These are phyloP conservation scores for Gonatopus flavifemur DNA, from an alignment of 1,140 invertebrate species.

Conservation along the genomic window DNA sequence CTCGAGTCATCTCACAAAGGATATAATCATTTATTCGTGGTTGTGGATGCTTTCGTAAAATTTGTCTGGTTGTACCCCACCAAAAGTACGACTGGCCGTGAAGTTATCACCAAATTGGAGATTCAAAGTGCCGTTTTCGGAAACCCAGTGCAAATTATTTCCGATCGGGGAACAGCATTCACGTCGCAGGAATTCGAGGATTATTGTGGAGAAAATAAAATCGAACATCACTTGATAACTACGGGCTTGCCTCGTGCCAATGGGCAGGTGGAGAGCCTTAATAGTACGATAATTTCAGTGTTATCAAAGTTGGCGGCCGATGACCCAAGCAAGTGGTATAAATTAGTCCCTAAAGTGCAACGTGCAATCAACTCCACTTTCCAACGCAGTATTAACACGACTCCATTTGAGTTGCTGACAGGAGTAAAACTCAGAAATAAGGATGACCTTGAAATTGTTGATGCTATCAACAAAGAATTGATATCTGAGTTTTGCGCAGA, in stretches of 20 bases:
- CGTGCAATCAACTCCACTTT: background rate
- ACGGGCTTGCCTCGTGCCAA: background rate
- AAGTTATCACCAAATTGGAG: background rate
- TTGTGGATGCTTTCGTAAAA: constrained; percentile 1
- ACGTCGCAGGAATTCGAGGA: background rate
- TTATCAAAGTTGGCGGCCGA: background rate
- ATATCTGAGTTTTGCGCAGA: background rate
- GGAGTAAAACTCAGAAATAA: background rate
- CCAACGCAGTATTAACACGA: background rate
- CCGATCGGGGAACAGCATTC: background rate
- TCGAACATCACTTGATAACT: background rate
- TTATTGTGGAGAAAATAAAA: background rate
- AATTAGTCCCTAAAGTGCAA: background rate
- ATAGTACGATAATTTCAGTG: background rate
- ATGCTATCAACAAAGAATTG: background rate
- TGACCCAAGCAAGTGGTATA: background rate
- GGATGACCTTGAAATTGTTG: background rate
- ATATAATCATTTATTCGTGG: background rate
- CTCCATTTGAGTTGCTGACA: background rate
- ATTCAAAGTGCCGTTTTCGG: background rate
- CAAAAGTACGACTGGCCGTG: background rate
- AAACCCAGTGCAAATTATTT: background rate
- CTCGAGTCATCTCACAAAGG: background rate
- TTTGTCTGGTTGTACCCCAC: constrained; percentile 1
- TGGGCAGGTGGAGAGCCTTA: background rate